Base-by-base conservation (phyloP, 2,797 vertebrate species). In the Oryzias sinensis region DNA sequence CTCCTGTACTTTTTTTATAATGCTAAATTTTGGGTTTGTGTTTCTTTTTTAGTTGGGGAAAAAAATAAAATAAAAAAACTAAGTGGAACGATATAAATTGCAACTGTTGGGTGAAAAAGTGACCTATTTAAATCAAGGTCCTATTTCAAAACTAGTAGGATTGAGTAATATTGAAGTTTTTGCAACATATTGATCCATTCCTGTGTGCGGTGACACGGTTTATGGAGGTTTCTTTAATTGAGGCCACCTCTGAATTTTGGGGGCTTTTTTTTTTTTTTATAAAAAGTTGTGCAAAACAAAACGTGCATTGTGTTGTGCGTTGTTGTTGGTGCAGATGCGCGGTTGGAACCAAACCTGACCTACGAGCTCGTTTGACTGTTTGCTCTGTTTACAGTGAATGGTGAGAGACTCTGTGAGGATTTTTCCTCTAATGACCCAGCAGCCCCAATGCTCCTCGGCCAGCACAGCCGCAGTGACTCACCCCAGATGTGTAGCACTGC, bases 371-470 rank as follows among this genome's bases (percentile, higher is more conserved):
- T 75, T 77, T 79, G 57, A 81, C 70, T 4, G 52, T 76, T 71
- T 81, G 65, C 90, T 70, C 90, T 80, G 85, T 92, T 91, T 92
- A 80, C 92, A 92, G 91, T 91, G 90, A 91, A 93, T 90, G 94
- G 91, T 92, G 88, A 93, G 83, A 93, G 88, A 89, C 89, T 92
- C 83, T 83, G 69, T 91, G 90, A 92, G 63, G 93, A 90, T 90
- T 83, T 90, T 89, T 83, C 85, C 89, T 72, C 87, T 88, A 93
- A 87, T 88, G 91, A 90, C 47, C 78, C 84, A 62, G 79, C 81
- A 77, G 87, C 33, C 71, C 77, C 72, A 65, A 55, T 57, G 54
- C 27, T 59, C 51, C 89, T 91, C 55, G 92, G 91, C 43, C 92
- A 93, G 68, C 93, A 93, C 17, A 80, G 90, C 56, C 93, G 89